Base-by-base conservation (phyloP, 2,888 invertebrate genomes). In the Zygaena filipendulae region DNA sequence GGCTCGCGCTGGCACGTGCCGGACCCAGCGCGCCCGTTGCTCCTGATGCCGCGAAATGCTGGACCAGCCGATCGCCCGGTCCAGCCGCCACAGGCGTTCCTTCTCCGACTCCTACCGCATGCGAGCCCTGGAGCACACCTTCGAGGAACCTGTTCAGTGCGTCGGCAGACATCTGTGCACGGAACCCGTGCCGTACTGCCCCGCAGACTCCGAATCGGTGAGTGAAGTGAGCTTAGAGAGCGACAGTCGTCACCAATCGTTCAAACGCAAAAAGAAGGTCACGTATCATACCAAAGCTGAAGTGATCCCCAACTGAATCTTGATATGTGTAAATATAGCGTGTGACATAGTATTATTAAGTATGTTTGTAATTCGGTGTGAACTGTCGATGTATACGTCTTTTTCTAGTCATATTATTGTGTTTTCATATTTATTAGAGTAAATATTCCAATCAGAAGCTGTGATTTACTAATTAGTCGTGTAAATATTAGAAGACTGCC, bases 381-480 rank as follows among this genome's bases (percentile, higher is more conserved):
- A n/a, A n/a, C n/a, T n/a, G n/a, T n/a, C n/a, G n/a, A n/a, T n/a
- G n/a, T n/a, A n/a, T n/a, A n/a, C n/a, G n/a, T n/a, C n/a, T n/a
- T 29, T 30, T 35, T 45, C 43, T 52, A 55, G 45, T 51, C 47
- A 42, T 40, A 43, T 45, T 22, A 18, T 8, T 33, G 35, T 21
- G 4, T 16, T 11, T 23, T 12, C 20, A 8, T 18, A 16, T 11
- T 19, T 20, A 27, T 23, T 27, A 27, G 24, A n/a, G 3, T 27
- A 11, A 32, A 21, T 22, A 22, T 53, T 63, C 64, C 58, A 61
- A 70, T 70, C 67, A 55, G 70, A 63, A 69, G 71, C 77, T 77
- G 77, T 77, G 77, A 77, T 75, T 70, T 68, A 67, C 52, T 62
- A 45, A 57, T 53, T 64, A 62, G 59, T 52, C 56, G 39, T 72